Base-by-base conservation (phyloP, 2,888 invertebrate genomes). In the Micropterix aruncella region DNA sequence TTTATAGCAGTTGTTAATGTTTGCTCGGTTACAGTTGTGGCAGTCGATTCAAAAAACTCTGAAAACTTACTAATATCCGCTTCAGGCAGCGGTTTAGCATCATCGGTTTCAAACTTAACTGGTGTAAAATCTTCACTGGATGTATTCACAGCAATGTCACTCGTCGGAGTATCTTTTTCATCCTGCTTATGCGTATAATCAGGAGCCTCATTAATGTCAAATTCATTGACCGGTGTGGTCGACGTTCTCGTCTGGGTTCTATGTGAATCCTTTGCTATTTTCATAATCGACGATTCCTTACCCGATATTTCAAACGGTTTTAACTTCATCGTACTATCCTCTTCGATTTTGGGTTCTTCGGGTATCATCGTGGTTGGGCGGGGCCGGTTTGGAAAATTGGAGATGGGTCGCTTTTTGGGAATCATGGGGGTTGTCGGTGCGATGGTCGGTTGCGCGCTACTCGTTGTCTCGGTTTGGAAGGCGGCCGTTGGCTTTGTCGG, bases 141-240 rank as follows among this genome's bases (percentile, higher is more conserved):
- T 47, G 66, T 51, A 51, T 58, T 65, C 3, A 70, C 62, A 4
- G 63, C 57, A n/a, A 70, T 60, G 42, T 72, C 71, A 50, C 71
- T 71, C 3, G 70, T 70, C 1, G 71, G 71, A 2, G 70, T 72
- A 43, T 72, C 71, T 52, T 70, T 72, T 52, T 72, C 71, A 47
- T 72, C 71, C 47, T 72, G 70, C 44, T 70, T 71, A 48, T 71
- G 70, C 37, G 60, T 63, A 44, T 65, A 70, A 52, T 72, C 70
- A 2, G 66, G 66, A 12, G 57, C 57, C 44, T 67, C 64, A 43
- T 52, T 58, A 16, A 57, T 57, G 53, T 56, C 61, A 44, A 57
- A 57, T 43, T 65, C 65, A 42, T 57, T 64, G 1, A 56, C 51
- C 39, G 53, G 53, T 16, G 56, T 51, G 3, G 59, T 55, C 5